A percentile compares a stretch with the other conserved stretches of the same genome.
These are phyloP conservation scores for Phlogophora meticulosa DNA, from an alignment of 2,888 invertebrate species.

Conservation along the genomic window DNA sequence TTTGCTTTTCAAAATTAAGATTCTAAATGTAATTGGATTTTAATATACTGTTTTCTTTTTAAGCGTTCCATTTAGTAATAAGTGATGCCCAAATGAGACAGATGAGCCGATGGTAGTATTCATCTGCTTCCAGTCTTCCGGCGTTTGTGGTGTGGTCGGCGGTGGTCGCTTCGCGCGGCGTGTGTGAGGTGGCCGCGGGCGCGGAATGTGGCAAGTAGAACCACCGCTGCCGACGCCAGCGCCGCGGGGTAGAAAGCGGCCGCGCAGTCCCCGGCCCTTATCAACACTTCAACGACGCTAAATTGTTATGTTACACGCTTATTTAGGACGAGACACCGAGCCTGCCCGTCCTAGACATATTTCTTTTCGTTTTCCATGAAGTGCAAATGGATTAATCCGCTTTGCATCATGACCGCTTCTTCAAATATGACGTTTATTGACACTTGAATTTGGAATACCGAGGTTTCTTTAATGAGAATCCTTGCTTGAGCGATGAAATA, in stretches of 20 bases:
- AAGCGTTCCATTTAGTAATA: neutral
- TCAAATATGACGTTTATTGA: neutral
- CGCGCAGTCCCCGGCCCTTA: conserved; percentile 72
- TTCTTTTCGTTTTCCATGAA: neutral
- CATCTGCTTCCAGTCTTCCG: conserved; percentile 53
- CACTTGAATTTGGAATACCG: conserved; percentile 5
- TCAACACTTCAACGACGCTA: conserved; percentile 63
- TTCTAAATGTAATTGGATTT: too few relatives aligned
- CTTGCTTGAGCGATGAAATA: too few relatives aligned
- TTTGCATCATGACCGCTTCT: neutral
- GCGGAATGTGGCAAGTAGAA: conserved; percentile 75
- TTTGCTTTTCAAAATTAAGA: too few relatives aligned
- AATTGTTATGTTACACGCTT: conserved; percentile 57
- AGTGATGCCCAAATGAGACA: conserved; percentile 3
- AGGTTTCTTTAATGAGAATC: neutral
- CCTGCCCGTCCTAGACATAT: conserved; percentile 2
- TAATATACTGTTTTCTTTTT: neutral
- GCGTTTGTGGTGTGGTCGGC: conserved; percentile 6
- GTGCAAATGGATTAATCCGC: neutral
- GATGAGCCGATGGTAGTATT: conserved; percentile 10
- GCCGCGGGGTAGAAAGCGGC: conserved; percentile 84
- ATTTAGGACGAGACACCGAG: conserved; percentile 48
- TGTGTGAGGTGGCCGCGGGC: conserved; percentile 65
- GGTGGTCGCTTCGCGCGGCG: conserved; percentile 31
- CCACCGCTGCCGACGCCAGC: conserved; percentile 52